Evolutionary conservation across 2,113 vertebrate genomes (phyloP).

Genomic region (Semicossyphus pulcher): DNA sequence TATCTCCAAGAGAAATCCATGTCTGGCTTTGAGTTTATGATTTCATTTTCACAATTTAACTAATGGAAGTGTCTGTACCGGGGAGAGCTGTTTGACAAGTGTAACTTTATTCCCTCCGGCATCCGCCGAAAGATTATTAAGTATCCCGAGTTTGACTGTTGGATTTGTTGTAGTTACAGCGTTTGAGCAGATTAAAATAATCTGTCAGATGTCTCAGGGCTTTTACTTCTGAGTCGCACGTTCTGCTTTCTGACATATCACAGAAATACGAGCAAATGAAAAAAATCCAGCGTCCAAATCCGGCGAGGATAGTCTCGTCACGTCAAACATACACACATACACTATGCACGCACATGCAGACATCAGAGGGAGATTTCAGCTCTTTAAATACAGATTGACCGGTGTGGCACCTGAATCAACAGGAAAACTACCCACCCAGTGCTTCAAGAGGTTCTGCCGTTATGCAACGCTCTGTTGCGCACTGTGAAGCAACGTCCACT

Average conservation of each 20-base stretch:
- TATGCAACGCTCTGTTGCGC: slow-evolving; percentile 9
- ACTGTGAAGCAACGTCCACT: slow-evolving; percentile 11
- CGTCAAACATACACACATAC: slow-evolving; percentile 35
- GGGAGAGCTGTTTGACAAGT: slow-evolving; percentile 45
- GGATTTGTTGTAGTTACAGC: slow-evolving; percentile 55
- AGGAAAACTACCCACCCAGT: slow-evolving; percentile 65
- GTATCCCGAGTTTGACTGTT: slow-evolving; percentile 39
- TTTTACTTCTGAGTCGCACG: slow-evolving; percentile 47
- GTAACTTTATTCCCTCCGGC: slow-evolving; percentile 51
- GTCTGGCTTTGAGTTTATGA: slow-evolving; percentile 36
- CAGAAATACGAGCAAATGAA: slow-evolving; percentile 46
- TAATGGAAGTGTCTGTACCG: slow-evolving; percentile 47
- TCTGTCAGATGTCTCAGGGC: slow-evolving; percentile 57
- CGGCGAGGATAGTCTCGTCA: slow-evolving; percentile 23
- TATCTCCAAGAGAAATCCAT: slow-evolving; percentile 26
- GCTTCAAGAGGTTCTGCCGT: slow-evolving; percentile 49
- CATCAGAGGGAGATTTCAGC: slow-evolving; percentile 55
- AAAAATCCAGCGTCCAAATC: slow-evolving; percentile 45
- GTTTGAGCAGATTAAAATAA: slow-evolving; percentile 66
- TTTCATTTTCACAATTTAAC: slow-evolving; percentile 51
- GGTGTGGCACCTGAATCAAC: slow-evolving; percentile 69
- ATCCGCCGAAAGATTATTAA: slow-evolving; percentile 55
- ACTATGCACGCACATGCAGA: slow-evolving; percentile 22
- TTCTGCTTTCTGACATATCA: slow-evolving; percentile 49
- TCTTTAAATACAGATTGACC: slow-evolving; percentile 63